Evolutionary conservation across 2,888 invertebrate genomes (phyloP), one percentile per base, ranked within the genome.

Genomic region (Odontocerum albicorne): DNA sequence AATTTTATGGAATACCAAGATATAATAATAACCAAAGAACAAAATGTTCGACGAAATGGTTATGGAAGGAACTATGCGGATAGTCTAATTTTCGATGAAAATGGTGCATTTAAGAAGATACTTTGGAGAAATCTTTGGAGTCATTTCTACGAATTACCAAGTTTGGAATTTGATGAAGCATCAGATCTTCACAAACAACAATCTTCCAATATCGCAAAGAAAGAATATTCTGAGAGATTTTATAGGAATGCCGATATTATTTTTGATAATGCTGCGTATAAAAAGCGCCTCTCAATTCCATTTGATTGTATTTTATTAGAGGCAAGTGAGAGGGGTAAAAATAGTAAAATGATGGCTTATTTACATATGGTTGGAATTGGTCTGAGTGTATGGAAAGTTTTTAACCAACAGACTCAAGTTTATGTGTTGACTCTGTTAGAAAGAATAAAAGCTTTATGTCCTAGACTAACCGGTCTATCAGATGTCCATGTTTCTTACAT

Each of bases 331-430:
- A 71, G 86, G n/a, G 85, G 82, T 0, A 67, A 67, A 8, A 70
- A 70, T 0, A 71, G 67, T 2, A 73, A 69, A 16, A 81, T 74
- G 21, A 70, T 72, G 6, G 86, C 84, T 0, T 87, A 76, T 62
- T 62, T 87, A 1, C 86, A 86, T 66, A 75, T 87, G 6, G 81
- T 87, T 21, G 87, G 87, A 6, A 79, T 83, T 36, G 85, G 76
- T 42, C 67, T 84, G 12, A 87, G 87, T 0, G 85, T 85, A 0
- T 87, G 87, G 87, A 80, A 70, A 64, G 72, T 81, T 31, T 79
- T 83, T 0, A 64, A 68, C 0, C 84, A 85, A 58, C 87, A 87
- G 64, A 73, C 76, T 8, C 73, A 82, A 62, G 78, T 86, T 33
- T 87, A 84, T 63, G 66, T 86, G 3, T 74, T 85, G 39, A 80